A percentile compares a stretch with the other conserved stretches of the same genome.
Conservation (phyloP, 2,797 vertebrate species). For the Miichthys miiuy region DNA sequence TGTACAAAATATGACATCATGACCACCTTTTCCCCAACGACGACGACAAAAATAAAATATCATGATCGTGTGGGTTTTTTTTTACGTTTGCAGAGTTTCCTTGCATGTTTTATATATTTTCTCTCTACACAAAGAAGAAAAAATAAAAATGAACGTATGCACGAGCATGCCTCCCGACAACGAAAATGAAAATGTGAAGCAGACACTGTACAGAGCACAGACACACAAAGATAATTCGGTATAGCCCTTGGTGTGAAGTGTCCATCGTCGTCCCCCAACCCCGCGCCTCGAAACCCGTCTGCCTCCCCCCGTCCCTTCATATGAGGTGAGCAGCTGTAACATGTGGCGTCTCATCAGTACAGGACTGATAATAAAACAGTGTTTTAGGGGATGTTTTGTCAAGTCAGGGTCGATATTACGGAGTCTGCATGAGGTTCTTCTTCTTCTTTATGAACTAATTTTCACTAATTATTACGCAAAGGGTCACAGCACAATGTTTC, state of each 20-base stretch:
- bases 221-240: conserved; percentile 82
- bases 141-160: conserved; percentile 28
- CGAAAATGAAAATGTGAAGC: conserved; percentile 68
- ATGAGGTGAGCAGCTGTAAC: conserved; percentile 73
- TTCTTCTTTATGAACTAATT: conserved; percentile 26
- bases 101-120: conserved; percentile 56
- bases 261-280: conserved; percentile 53
- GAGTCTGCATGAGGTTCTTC: conserved; percentile 37
- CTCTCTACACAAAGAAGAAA: conserved; percentile 46
- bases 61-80: conserved; percentile 25
- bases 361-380: conserved; percentile 42
- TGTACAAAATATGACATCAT: conserved; percentile 68
- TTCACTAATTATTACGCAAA: conserved; percentile 41
- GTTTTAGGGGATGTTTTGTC: conserved; percentile 39
- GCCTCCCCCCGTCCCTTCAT: conserved; percentile 40
- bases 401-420: not conserved
- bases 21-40: conserved; percentile 9
- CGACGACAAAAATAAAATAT: conserved; percentile 14
- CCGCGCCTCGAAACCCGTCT: conserved; percentile 13
- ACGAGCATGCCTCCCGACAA: conserved; percentile 71
- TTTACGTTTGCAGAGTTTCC: conserved; percentile 39
- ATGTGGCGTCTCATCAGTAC: conserved; percentile 37
- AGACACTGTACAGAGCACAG: conserved; percentile 79
- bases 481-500: conserved; percentile 70
- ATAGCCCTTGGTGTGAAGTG: conserved; percentile 88